Evolutionary conservation across 2,888 invertebrate genomes (phyloP).

Genomic region (Syritta pipiens): DNA sequence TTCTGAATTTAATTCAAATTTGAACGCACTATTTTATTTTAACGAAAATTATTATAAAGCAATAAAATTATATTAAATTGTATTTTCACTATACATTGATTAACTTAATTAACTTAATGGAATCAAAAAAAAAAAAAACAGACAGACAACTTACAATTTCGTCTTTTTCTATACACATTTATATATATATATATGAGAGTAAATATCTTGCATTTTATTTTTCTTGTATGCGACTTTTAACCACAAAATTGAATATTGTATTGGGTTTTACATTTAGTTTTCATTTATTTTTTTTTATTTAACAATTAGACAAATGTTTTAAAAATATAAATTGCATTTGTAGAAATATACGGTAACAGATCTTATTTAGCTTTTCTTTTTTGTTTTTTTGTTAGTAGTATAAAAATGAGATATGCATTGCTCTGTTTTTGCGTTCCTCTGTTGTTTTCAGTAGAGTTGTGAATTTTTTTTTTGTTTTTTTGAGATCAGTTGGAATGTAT

Average conservation of each 20-base stretch:
- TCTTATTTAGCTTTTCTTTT: slow-evolving; percentile 29
- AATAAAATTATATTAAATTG: slow-evolving; percentile 10
- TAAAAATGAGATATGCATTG: slow-evolving; percentile 65
- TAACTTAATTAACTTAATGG: slow-evolving; percentile 22
- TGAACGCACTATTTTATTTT: slow-evolving; percentile 40
- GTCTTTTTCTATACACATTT: slow-evolving; percentile 54
- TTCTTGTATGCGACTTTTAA: slow-evolving; percentile 32
- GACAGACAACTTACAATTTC: no score
- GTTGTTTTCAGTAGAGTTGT: slow-evolving; percentile 13
- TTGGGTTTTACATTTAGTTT: slow-evolving; percentile 10
- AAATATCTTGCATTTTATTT: slow-evolving; percentile 38
- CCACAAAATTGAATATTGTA: slow-evolving; percentile 28
- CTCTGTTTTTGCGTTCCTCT: slow-evolving; percentile 40
- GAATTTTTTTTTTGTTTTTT: neutral
- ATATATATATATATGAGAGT: slow-evolving; percentile 21
- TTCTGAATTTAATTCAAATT: slow-evolving; percentile 63
- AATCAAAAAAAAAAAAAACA: slow-evolving; percentile 1
- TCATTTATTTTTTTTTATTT: slow-evolving; percentile 8
- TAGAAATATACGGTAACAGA: slow-evolving; percentile 42
- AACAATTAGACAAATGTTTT: slow-evolving; percentile 35
- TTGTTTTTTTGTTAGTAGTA: slow-evolving; percentile 31
- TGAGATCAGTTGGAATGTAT: slow-evolving; percentile 64
- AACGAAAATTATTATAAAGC: slow-evolving; percentile 1
- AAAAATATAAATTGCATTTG: slow-evolving; percentile 44
- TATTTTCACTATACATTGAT: slow-evolving; percentile 32